phyloP scores from a whole-genome alignment of 2,797 vertebrate genomes.

The Alauda arvensis region DNA sequence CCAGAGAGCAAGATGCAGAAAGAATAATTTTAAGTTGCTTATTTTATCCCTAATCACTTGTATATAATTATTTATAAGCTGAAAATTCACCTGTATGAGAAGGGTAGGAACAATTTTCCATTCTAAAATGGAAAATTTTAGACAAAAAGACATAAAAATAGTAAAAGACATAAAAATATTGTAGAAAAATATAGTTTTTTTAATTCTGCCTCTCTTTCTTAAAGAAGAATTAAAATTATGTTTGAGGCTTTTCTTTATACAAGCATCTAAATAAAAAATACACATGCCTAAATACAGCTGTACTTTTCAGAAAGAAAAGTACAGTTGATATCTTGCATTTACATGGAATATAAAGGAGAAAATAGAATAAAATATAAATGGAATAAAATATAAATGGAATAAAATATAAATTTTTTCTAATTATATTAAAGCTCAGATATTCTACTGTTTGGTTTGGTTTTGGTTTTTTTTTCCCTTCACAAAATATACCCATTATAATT shows the following conservation, averaged over 20 bases:
- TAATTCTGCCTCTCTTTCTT: neutral
- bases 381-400: neutral
- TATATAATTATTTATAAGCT: constrained; percentile 40
- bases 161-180: neutral
- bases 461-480: neutral
- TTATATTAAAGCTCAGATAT: neutral
- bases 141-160: neutral
- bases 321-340: neutral
- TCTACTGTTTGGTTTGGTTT: neutral
- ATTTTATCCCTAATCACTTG: constrained; percentile 41
- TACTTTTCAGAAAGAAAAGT: neutral
- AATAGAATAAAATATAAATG: neutral
- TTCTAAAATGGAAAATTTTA: neutral
- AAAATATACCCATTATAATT: neutral
- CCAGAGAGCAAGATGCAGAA: neutral
- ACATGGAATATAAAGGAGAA: neutral
- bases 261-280: neutral
- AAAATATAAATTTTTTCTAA: neutral
- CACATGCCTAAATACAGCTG: neutral
- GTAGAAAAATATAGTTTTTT: neutral
- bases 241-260: neutral
- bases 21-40: constrained; percentile 39
- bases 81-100: constrained; percentile 13
- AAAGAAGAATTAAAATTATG: neutral
- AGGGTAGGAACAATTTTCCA: neutral